Conservation (phyloP, 2,797 vertebrate species). For the Crocidura indochinensis region DNA sequence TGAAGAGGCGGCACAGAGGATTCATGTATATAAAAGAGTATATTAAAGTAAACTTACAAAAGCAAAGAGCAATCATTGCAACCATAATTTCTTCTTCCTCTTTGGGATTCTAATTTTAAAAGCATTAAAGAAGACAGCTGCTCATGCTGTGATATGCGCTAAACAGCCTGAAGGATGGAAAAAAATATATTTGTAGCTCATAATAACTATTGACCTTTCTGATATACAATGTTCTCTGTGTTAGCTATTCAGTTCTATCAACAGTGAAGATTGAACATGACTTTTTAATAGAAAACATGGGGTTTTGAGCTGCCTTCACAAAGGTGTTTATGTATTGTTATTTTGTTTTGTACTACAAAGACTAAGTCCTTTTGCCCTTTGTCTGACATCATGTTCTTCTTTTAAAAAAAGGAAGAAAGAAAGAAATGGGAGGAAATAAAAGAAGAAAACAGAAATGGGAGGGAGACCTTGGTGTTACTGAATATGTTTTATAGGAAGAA, state of each 20-base stretch:
- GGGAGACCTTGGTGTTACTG: constrained; percentile 83
- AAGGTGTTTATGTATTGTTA: constrained; percentile 93
- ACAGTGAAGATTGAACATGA: constrained; percentile 94
- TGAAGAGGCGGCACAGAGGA: constrained; percentile 86
- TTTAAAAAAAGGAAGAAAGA: constrained; percentile 73
- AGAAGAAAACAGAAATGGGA: constrained; percentile 75
- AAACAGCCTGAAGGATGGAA: constrained; percentile 93
- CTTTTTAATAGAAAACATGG: constrained; percentile 94
- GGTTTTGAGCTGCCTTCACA: constrained; percentile 91
- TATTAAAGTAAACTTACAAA: constrained; percentile 93
- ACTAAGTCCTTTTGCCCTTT: constrained; percentile 91
- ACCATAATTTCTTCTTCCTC: constrained; percentile 92
- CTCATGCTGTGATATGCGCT: constrained; percentile 92
- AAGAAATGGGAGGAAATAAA: constrained; percentile 77
- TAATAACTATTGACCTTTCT: constrained; percentile 94
- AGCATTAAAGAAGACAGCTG: constrained; percentile 93
- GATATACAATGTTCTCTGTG: constrained; percentile 92
- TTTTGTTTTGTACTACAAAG: constrained; percentile 91
- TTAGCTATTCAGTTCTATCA: constrained; percentile 93
- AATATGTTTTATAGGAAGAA: constrained; percentile 89
- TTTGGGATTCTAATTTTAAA: constrained; percentile 94
- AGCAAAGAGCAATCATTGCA: constrained; percentile 93
- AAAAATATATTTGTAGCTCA: constrained; percentile 94
- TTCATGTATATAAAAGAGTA: constrained; percentile 92
- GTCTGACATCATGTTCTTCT: constrained; percentile 91